phyloP scores from a whole-genome alignment of 2,797 vertebrate species.

The Sebastes miniatus region DNA sequence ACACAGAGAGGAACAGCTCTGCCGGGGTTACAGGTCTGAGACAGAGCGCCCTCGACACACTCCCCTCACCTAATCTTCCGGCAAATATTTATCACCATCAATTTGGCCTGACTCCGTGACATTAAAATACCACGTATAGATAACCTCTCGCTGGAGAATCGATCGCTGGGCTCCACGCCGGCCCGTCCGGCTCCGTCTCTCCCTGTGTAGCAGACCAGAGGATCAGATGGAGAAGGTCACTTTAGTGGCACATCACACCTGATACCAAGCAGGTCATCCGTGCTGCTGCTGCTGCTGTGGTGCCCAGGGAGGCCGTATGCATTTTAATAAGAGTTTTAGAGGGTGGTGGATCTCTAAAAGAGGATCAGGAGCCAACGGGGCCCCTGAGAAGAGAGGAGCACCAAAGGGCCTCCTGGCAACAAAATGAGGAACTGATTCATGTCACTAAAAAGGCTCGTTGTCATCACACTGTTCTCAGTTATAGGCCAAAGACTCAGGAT shows the following conservation, averaged over 20 bases:
- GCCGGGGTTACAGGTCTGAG: conserved; percentile 94
- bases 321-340: conserved; percentile 45
- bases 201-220: conserved; percentile 42
- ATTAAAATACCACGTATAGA: conserved; percentile 85
- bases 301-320: conserved; percentile 36
- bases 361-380: conserved; percentile 6
- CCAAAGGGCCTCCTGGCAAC: background rate
- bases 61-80: conserved; percentile 98
- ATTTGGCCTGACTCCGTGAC: conserved; percentile 86
- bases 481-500: background rate
- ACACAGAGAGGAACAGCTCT: conserved; percentile 93
- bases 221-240: conserved; percentile 72
- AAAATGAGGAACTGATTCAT: background rate
- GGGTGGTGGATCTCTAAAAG: background rate
- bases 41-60: conserved; percentile 88
- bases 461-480: background rate
- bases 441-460: background rate
- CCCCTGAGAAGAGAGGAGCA: background rate
- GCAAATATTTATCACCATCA: conserved; percentile 99
- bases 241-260: conserved; percentile 63
- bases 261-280: conserved; percentile 60
- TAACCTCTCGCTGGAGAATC: conserved; percentile 84
- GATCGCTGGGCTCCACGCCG: conserved; percentile 65
- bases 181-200: conserved; percentile 53
- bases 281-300: conserved; percentile 10